Percentiles rank a stretch among this genome's conserved stretches.
Evolutionary conservation across 2,888 invertebrate genomes (phyloP).

Genomic region (Chaetogeoica ovagalla): DNA sequence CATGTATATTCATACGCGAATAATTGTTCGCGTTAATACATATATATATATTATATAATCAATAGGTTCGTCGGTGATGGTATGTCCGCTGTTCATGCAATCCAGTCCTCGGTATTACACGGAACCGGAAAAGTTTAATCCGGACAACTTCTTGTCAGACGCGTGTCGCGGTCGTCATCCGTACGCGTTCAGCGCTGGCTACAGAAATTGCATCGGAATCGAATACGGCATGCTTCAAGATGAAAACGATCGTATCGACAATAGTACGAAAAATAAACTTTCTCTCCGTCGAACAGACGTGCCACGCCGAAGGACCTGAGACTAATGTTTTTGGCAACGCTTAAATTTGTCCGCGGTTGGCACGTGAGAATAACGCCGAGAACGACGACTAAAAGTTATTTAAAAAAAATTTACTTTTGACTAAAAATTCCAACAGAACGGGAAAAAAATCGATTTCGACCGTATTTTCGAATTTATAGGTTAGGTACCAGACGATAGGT

Average conservation of each 20-base stretch:
- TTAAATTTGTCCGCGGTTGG: constrained; percentile 35
- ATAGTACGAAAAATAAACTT: constrained; percentile 16
- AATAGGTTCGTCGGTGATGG: constrained; percentile 6
- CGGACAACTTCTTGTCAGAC: constrained; percentile 36
- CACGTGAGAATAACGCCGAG: constrained; percentile 24
- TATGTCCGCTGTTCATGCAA: constrained; percentile 3
- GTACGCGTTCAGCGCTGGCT: constrained; percentile 41
- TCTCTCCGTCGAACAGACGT: constrained; percentile 14
- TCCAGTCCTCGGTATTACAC: not conserved
- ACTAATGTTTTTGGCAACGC: constrained; percentile 17
- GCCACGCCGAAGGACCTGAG: not conserved
- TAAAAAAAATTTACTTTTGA: too few relatives aligned
- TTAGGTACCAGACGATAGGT: too few relatives aligned
- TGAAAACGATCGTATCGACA: constrained; percentile 40
- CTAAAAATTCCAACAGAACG: too few relatives aligned
- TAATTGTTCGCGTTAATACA: too few relatives aligned
- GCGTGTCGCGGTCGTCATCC: constrained; percentile 17
- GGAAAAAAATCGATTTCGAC: too few relatives aligned
- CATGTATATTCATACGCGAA: too few relatives aligned
- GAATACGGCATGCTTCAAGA: constrained; percentile 48
- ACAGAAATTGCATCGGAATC: constrained; percentile 50
- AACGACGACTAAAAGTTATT: too few relatives aligned
- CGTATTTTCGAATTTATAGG: too few relatives aligned
- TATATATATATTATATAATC: too few relatives aligned
- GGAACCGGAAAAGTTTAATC: constrained; percentile 24